Base-by-base conservation (phyloP, 2,888 invertebrate species). In the Blera fallax region DNA sequence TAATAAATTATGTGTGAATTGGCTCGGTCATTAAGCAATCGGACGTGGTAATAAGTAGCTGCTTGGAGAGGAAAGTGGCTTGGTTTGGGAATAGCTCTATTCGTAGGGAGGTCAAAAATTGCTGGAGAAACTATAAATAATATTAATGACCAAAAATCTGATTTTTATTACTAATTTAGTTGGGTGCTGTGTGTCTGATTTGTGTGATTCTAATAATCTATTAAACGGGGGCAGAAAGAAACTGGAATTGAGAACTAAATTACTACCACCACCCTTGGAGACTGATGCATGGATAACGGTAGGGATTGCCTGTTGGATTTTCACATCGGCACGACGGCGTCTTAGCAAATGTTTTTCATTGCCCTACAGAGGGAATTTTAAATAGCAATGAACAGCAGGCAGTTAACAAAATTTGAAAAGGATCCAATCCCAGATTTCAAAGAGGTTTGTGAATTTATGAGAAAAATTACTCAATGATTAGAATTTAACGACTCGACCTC, bases 1-100 rank as follows among this genome's bases (percentile, higher is more conserved):
- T 54, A 69, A 62, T 69, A 62, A 45, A 78, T 69, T 78, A 62
- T 70, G 77, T 70, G 77, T 43, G 64, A 65, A 45, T 24, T 14
- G 32, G 56, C 32, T 27, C 37, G 45, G 74, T 65, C 74, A 56
- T 74, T 74, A 74, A 27, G 37, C 32, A 27, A 54, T 43, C 43
- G 62, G 40, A 43, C 29, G 73, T 45, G 54, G 40, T 24, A 24
- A 54, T 24, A 24, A 72, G 72, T 29, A 50, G 60, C 21, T 18
- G 16, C 16, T 16, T 24, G n/a, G 48, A 24, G 4, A 18, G n/a
- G n/a, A 6, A 11, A 37, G 60, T 21, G 37, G 24, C 11, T 37
- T 14, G 24, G 34, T 6, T 18, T 27, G 27, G 37, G 34, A 58
- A 58, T 70, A 24, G 32, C 45, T 5, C 24, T 24, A 34, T 34